Conservation (phyloP, 2,113 vertebrate species). For the Mirza zaza region DNA sequence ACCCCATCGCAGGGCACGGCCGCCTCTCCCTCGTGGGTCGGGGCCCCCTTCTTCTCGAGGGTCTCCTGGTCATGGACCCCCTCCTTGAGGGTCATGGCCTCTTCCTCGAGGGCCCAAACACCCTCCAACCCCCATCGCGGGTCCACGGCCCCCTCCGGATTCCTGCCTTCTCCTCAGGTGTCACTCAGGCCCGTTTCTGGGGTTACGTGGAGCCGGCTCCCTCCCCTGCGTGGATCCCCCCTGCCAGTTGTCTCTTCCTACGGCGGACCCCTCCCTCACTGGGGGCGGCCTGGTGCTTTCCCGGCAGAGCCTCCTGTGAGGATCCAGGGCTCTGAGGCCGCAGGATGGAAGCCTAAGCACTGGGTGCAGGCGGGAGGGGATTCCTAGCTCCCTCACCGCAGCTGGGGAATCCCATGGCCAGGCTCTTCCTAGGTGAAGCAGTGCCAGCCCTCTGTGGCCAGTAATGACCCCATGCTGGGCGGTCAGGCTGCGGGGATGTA, state of each 20-base stretch:
- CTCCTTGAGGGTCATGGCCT: background rate
- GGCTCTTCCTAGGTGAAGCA: conserved; percentile 4
- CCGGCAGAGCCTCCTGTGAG: background rate
- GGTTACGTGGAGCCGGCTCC: background rate
- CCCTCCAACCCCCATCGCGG: background rate
- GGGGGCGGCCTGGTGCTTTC: background rate
- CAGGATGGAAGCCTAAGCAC: background rate
- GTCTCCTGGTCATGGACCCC: background rate
- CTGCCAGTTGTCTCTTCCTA: background rate
- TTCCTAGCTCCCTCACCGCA: background rate
- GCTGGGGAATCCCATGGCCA: conserved; percentile 10
- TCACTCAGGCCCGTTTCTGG: background rate
- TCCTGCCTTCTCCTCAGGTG: background rate
- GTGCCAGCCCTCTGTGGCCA: background rate
- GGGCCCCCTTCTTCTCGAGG: background rate
- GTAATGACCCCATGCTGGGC: conserved; percentile 25
- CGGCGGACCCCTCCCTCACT: background rate
- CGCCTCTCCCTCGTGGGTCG: background rate
- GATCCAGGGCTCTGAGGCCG: background rate
- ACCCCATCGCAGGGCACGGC: background rate
- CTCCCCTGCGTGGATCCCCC: background rate
- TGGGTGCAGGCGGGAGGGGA: background rate
- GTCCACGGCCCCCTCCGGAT: background rate
- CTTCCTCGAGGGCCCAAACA: background rate
- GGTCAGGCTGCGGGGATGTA: background rate